These are phyloP conservation scores for Unio pictorum DNA, from an alignment of 2,888 invertebrate genomes.

Conservation along the genomic window DNA sequence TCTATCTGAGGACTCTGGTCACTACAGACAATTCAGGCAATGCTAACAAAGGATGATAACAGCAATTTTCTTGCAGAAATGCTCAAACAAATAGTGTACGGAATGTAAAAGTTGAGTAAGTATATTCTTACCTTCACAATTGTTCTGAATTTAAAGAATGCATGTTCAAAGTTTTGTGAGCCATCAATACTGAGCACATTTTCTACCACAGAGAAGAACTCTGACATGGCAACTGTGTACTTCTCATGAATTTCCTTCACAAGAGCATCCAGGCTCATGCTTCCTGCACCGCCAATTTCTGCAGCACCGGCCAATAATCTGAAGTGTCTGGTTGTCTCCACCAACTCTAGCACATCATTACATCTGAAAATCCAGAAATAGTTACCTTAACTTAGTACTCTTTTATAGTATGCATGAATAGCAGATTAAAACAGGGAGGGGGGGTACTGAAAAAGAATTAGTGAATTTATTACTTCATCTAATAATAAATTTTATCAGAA, in stretches of 20 bases:
- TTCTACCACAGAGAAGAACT: slow-evolving; percentile 65
- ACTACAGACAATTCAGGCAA: too few species aligned
- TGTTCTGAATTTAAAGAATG: slow-evolving; percentile 69
- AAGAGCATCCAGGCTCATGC: slow-evolving; percentile 68
- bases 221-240: slow-evolving; percentile 64
- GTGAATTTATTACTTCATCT: too few species aligned
- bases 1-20: too few species aligned
- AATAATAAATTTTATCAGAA: too few species aligned
- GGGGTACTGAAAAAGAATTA: too few species aligned
- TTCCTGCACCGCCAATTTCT: slow-evolving; percentile 70
- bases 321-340: slow-evolving; percentile 71
- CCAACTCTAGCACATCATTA: slow-evolving; percentile 71
- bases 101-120: not conserved
- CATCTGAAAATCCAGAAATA: slow-evolving; percentile 54
- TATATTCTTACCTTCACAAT: slow-evolving; percentile 64
- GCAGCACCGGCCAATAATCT: slow-evolving; percentile 68
- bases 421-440: not conserved
- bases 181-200: slow-evolving; percentile 70
- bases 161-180: slow-evolving; percentile 67
- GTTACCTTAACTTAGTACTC: not conserved
- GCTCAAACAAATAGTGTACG: too few species aligned
- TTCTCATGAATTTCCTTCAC: slow-evolving; percentile 69
- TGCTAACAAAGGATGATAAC: too few species aligned
- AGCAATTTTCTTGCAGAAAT: too few species aligned
- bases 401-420: not conserved